phyloP scores from a whole-genome alignment of 2,888 invertebrate genomes.

The Chironomus tentans region DNA sequence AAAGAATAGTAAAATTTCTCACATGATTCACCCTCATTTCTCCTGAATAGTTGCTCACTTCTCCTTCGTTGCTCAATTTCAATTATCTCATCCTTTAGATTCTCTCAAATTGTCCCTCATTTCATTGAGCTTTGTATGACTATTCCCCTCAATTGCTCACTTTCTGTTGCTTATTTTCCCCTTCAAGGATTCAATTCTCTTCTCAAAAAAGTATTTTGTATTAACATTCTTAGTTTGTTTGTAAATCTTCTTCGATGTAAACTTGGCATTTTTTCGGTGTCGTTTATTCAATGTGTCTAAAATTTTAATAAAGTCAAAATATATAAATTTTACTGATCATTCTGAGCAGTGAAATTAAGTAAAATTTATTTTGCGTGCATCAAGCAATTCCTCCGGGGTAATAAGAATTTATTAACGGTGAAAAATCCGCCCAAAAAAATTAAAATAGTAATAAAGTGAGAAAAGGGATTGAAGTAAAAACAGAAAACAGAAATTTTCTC shows the following conservation, averaged over 20 bases:
- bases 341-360: not conserved
- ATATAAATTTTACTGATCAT: not conserved
- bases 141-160: not conserved
- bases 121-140: too few relatives aligned
- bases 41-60: not conserved
- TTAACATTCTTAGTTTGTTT: conserved; percentile 7
- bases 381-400: not conserved
- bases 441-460: not conserved
- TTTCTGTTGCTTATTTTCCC: not conserved
- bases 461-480: too few relatives aligned
- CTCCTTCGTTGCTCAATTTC: not conserved
- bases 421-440: not conserved
- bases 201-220: not conserved
- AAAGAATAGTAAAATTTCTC: too few relatives aligned
- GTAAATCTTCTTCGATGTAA: conserved; percentile 14
- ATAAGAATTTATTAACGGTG: not conserved
- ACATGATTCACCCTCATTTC: too few relatives aligned
- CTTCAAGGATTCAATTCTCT: not conserved
- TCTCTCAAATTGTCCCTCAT: not conserved
- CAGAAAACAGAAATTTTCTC: too few relatives aligned
- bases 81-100: not conserved
- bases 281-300: conserved; percentile 4
- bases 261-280: conserved; percentile 10
- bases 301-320: not conserved
- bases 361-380: not conserved